Evolutionary conservation across 2,888 invertebrate genomes (phyloP).

Genomic region (Conus canariensis): DNA sequence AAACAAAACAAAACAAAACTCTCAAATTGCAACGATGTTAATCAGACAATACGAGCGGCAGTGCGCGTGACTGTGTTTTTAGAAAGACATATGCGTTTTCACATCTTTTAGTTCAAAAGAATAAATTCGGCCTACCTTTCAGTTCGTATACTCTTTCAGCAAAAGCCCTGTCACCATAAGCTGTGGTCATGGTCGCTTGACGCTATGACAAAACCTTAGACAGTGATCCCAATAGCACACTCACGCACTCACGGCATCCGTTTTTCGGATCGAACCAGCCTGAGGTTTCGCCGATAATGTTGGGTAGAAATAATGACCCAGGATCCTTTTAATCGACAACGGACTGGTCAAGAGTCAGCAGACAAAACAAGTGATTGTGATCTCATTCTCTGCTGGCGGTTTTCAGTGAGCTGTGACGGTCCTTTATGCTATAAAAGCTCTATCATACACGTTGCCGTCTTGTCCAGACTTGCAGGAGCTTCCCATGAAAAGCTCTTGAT

Average conservation of each 20-base stretch:
- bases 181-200: not conserved
- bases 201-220: not conserved
- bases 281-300: too few relatives aligned
- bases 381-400: too few relatives aligned
- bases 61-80: too few relatives aligned
- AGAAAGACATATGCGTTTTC: too few relatives aligned
- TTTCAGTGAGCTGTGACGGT: not conserved
- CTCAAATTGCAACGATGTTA: not conserved
- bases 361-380: too few relatives aligned
- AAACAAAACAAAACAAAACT: not conserved
- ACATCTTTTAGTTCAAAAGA: too few relatives aligned
- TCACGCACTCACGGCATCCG: too few relatives aligned
- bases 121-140: slow-evolving; percentile 43
- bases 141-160: slow-evolving; percentile 43
- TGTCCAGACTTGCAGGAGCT: not conserved
- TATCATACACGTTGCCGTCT: not conserved
- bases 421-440: not conserved
- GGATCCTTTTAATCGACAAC: too few relatives aligned
- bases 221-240: not conserved
- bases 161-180: slow-evolving; percentile 42
- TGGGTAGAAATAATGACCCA: too few relatives aligned
- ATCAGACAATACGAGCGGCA: too few relatives aligned
- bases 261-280: too few relatives aligned
- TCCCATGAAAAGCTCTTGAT: not conserved
- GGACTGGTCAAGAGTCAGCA: too few relatives aligned